These are phyloP conservation scores for Gymnothorax javanicus DNA, from an alignment of 2,797 vertebrate genomes.

Conservation along the genomic window DNA sequence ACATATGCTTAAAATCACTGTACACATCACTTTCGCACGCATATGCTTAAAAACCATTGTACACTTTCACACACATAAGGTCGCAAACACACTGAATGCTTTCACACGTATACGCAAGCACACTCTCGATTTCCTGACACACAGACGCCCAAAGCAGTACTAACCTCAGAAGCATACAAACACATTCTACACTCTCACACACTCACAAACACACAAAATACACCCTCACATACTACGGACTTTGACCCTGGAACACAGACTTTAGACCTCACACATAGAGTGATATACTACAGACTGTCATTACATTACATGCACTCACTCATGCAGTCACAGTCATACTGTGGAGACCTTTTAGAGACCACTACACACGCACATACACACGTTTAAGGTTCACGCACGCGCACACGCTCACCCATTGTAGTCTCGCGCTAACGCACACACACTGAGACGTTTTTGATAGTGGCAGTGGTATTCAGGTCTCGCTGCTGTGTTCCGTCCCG, in stretches of 20 bases:
- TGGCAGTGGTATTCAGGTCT: conserved; percentile 21
- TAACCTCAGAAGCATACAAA: too few relatives aligned
- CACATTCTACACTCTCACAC: not conserved
- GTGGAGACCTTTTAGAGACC: too few relatives aligned
- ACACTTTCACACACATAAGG: too few relatives aligned
- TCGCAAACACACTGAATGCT: not conserved
- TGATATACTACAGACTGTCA: too few relatives aligned
- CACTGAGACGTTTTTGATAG: not conserved
- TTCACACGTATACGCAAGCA: not conserved
- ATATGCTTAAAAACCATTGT: not conserved
- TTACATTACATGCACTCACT: too few relatives aligned
- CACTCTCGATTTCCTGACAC: too few relatives aligned
- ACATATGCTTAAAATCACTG: not conserved
- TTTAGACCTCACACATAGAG: too few relatives aligned
- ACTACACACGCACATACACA: not conserved
- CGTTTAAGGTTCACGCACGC: conserved; percentile 11
- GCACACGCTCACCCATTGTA: not conserved
- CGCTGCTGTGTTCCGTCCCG: conserved; percentile 54
- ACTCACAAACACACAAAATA: not conserved
- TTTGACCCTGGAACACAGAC: too few relatives aligned
- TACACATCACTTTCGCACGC: not conserved
- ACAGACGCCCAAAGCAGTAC: too few relatives aligned
- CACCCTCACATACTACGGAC: too few relatives aligned
- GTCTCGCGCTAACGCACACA: not conserved
- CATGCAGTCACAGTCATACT: too few relatives aligned